phyloP scores from a whole-genome alignment of 2,888 invertebrate species.

The Seladonia tumulorum region DNA sequence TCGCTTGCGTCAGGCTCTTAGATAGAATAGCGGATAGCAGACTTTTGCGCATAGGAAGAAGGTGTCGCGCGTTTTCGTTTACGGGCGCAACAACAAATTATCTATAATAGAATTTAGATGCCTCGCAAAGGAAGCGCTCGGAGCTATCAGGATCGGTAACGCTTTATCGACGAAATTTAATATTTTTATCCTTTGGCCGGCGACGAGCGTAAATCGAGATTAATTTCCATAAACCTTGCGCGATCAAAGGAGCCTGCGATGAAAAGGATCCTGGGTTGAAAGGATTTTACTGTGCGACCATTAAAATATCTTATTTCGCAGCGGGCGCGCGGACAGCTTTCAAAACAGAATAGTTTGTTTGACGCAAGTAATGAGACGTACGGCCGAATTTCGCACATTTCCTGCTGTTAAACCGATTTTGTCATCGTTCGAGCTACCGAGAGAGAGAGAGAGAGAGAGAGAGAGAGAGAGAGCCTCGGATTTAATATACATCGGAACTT shows the following conservation, averaged over 20 bases:
- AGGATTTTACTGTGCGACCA: background rate
- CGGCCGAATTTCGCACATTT: background rate
- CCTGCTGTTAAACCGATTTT: background rate
- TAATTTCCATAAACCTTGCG: background rate
- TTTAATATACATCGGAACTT: constrained; percentile 9
- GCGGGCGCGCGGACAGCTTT: background rate
- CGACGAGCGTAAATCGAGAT: background rate
- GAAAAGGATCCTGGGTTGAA: background rate
- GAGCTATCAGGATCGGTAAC: background rate
- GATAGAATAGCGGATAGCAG: background rate
- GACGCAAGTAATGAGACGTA: background rate
- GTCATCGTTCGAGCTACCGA: background rate
- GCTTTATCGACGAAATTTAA: background rate
- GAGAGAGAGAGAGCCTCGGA: background rate
- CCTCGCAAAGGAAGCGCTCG: background rate
- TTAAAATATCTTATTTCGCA: constrained; percentile 7
- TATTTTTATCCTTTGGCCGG: background rate
- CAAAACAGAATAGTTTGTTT: background rate
- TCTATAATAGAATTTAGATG: background rate
- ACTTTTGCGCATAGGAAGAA: background rate
- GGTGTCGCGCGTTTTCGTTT: background rate
- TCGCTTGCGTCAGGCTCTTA: background rate
- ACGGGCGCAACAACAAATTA: background rate
- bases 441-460: too few species aligned
- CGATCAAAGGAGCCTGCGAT: background rate